phyloP scores from a whole-genome alignment of 2,888 invertebrate genomes.

The Thalpophila matura region DNA sequence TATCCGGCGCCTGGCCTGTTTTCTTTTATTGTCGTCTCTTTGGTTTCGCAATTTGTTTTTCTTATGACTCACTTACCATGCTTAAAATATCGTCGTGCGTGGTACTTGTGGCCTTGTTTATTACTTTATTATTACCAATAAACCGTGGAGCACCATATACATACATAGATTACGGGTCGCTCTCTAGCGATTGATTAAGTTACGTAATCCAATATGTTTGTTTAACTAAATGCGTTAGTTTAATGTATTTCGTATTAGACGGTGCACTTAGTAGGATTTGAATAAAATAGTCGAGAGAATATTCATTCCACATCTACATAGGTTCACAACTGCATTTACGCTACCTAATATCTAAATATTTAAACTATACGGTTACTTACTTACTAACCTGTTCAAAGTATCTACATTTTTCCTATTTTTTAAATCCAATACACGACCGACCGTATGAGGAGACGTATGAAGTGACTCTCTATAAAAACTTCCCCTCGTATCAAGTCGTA shows the following conservation, averaged over 20 bases:
- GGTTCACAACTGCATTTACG: conserved; percentile 26
- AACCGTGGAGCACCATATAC: conserved; percentile 28
- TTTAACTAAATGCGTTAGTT: conserved; percentile 42
- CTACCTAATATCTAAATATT: conserved; percentile 22
- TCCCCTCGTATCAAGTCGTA: conserved; percentile 21
- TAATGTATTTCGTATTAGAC: conserved; percentile 24
- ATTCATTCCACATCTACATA: conserved; percentile 25
- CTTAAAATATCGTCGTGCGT: conserved; percentile 73
- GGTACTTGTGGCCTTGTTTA: conserved; percentile 63
- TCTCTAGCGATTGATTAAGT: conserved; percentile 34
- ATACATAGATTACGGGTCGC: conserved; percentile 15
- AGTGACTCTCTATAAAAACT: conserved; percentile 31
- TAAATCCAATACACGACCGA: background rate
- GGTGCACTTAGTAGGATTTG: conserved; percentile 26
- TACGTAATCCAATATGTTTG: conserved; percentile 47
- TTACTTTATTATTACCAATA: conserved; percentile 58
- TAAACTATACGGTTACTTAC: conserved; percentile 16
- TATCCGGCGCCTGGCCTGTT: conserved; percentile 84
- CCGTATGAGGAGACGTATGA: conserved; percentile 1
- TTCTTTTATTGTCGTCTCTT: conserved; percentile 82
- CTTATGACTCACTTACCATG: conserved; percentile 84
- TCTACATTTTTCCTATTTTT: conserved; percentile 4
- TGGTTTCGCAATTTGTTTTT: conserved; percentile 78
- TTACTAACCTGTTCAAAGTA: conserved; percentile 1
- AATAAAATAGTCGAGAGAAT: conserved; percentile 29